Percentiles rank a stretch among this genome's conserved stretches.
These are phyloP conservation scores for Reticulitermes speratus DNA, from an alignment of 1,140 invertebrate genomes.

Conservation along the genomic window DNA sequence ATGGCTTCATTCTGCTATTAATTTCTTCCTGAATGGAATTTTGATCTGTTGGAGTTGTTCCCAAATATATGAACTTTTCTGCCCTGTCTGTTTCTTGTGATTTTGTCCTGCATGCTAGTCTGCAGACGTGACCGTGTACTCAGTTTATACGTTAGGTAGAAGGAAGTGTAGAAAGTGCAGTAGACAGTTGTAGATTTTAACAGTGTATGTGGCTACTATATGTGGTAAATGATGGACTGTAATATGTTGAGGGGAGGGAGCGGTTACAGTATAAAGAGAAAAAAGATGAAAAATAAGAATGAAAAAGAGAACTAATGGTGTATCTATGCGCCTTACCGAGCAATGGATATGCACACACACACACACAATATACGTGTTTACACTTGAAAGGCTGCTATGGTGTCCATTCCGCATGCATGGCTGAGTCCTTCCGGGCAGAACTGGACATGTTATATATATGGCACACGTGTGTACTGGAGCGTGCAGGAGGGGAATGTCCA, in stretches of 20 bases:
- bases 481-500: background rate
- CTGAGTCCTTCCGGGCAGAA: background rate
- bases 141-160: no score
- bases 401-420: constrained; percentile 10
- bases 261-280: background rate
- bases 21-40: no score
- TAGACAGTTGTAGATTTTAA: background rate
- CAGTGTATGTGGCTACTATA: background rate
- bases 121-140: no score
- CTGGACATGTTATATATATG: background rate
- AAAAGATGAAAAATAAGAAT: background rate
- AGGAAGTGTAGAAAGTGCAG: no score
- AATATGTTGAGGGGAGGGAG: background rate
- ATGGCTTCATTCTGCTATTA: no score
- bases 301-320: background rate
- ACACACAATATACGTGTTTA: background rate
- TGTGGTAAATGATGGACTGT: background rate
- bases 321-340: background rate
- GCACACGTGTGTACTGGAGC: background rate
- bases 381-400: background rate
- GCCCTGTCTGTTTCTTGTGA: no score
- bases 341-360: constrained; percentile 4
- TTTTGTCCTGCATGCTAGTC: no score
- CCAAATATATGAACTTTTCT: no score
- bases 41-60: no score